Percentiles rank a stretch among this genome's conserved stretches.
These are phyloP conservation scores for Chalcis sispes DNA, from an alignment of 2,888 invertebrate species.

Conservation along the genomic window DNA sequence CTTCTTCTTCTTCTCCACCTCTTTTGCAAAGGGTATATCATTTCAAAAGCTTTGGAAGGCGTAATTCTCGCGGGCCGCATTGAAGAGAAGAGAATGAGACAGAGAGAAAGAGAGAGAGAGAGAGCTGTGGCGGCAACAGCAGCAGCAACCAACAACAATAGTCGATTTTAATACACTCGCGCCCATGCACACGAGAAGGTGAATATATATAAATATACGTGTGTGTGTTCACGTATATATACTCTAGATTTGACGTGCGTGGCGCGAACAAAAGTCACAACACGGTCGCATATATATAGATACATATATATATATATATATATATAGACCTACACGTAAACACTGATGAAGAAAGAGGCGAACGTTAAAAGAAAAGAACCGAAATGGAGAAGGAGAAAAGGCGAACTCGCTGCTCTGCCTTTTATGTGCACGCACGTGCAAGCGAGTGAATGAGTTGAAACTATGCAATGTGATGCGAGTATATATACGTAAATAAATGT, in stretches of 20 bases:
- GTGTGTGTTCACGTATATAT: background rate
- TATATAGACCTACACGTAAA: too few species aligned
- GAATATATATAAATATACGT: background rate
- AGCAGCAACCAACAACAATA: conserved; percentile 63
- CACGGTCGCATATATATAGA: too few species aligned
- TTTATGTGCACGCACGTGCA: too few species aligned
- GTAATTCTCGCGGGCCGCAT: conserved; percentile 65
- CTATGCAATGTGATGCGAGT: conserved; percentile 3
- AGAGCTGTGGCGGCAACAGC: too few species aligned
- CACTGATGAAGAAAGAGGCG: conserved; percentile 8
- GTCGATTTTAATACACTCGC: conserved; percentile 67
- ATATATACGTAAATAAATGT: too few species aligned
- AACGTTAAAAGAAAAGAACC: conserved; percentile 11
- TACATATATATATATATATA: too few species aligned
- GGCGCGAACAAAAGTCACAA: conserved; percentile 65
- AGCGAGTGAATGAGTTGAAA: background rate
- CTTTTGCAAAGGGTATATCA: conserved; percentile 57
- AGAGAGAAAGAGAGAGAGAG: too few species aligned
- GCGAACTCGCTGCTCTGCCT: background rate
- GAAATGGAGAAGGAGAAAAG: too few species aligned
- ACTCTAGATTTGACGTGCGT: conserved; percentile 62
- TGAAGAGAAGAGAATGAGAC: conserved; percentile 58
- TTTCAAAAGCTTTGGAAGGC: conserved; percentile 65
- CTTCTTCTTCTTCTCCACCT: background rate
- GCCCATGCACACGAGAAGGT: background rate